A percentile compares a stretch with the other conserved stretches of the same genome.
phyloP scores from a whole-genome alignment of 2,797 vertebrate genomes.

The Esox lucius region DNA sequence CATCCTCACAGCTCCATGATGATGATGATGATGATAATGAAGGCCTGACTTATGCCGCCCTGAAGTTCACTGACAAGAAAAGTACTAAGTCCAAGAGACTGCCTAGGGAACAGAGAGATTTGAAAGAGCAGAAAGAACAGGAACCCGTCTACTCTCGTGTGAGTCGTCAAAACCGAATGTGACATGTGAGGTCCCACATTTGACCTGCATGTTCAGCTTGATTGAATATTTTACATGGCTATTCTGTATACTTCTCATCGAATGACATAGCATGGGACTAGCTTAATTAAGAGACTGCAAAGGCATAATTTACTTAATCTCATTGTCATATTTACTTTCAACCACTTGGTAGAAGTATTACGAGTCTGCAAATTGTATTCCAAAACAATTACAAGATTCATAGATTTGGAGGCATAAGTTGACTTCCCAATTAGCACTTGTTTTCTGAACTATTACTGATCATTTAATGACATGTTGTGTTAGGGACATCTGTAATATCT shows the following conservation, averaged over 20 bases:
- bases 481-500: neutral
- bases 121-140: neutral
- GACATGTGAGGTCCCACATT: neutral
- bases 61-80: conserved; percentile 9
- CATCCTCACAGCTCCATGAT: neutral
- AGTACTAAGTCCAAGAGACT: neutral
- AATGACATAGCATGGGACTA: neutral
- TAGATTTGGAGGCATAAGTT: neutral
- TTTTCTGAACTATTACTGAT: neutral
- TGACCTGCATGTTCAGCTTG: neutral
- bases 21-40: neutral
- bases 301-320: neutral
- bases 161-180: neutral
- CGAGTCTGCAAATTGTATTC: neutral
- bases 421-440: neutral
- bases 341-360: neutral
- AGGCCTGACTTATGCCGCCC: conserved; percentile 14
- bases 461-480: neutral
- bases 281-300: neutral
- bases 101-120: neutral
- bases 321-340: neutral
- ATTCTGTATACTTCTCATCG: neutral
- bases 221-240: neutral
- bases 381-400: neutral
- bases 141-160: conserved; percentile 6